Evolutionary conservation across 2,888 invertebrate genomes (phyloP).

Genomic region (Parascotia fuliginaria): DNA sequence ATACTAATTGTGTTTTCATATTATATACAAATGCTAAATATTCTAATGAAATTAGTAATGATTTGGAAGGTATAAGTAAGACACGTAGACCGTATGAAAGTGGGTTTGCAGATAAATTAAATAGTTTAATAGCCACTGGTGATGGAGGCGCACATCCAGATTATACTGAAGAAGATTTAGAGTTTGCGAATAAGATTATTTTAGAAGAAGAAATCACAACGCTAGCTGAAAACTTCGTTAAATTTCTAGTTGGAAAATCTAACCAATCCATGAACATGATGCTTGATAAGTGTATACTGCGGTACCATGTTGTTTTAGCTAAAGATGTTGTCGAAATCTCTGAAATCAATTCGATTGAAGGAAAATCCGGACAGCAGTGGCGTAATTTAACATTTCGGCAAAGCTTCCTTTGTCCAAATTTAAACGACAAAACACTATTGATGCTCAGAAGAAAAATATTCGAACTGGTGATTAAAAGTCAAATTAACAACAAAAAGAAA

Average conservation of each 20-base stretch:
- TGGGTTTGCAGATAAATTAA: neutral
- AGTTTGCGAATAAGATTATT: slow-evolving; percentile 18
- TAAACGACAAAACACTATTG: slow-evolving; percentile 12
- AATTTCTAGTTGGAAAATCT: slow-evolving; percentile 7
- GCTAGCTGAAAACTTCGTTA: slow-evolving; percentile 15
- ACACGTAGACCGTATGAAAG: neutral
- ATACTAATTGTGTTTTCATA: neutral
- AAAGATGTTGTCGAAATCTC: slow-evolving; percentile 17
- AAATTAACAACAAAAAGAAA: slow-evolving; percentile 6
- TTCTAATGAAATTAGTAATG: slow-evolving; percentile 10
- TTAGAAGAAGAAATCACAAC: slow-evolving; percentile 15
- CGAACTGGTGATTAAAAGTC: slow-evolving; percentile 10
- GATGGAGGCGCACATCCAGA: slow-evolving; percentile 7
- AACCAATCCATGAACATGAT: slow-evolving; percentile 9
- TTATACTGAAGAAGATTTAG: slow-evolving; percentile 12
- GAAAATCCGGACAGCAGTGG: slow-evolving; percentile 6
- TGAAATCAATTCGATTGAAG: slow-evolving; percentile 8
- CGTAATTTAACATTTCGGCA: slow-evolving; percentile 14
- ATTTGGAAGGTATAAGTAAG: no score
- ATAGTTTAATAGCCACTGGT: slow-evolving; percentile 25
- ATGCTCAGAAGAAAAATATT: slow-evolving; percentile 18
- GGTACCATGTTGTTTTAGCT: slow-evolving; percentile 27
- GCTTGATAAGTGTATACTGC: slow-evolving; percentile 22
- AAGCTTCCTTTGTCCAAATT: slow-evolving; percentile 25
- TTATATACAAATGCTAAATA: slow-evolving; percentile 31